A percentile compares a stretch with the other conserved stretches of the same genome.
phyloP scores from a whole-genome alignment of 2,888 invertebrate genomes.

The Pediacus dermestoides region DNA sequence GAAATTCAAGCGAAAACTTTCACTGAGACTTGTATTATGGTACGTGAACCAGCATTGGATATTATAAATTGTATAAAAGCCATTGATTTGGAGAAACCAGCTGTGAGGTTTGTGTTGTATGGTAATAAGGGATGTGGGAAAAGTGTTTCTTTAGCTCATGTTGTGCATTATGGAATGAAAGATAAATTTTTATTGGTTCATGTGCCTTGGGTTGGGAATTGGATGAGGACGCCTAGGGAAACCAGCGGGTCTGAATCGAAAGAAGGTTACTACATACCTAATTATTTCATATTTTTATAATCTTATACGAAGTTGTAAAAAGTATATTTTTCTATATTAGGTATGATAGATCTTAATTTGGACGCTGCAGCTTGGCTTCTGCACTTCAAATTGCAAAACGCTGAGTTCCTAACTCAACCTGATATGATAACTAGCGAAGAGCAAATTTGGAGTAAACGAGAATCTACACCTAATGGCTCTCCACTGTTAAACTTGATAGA shows the following conservation, averaged over 20 bases:
- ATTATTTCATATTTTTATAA: no score
- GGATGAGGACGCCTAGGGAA: conserved; percentile 74
- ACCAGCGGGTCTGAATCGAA: conserved; percentile 64
- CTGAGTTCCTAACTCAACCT: conserved; percentile 56
- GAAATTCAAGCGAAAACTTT: conserved; percentile 71
- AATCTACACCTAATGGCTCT: conserved; percentile 68
- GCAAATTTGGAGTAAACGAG: conserved; percentile 83
- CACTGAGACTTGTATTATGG: conserved; percentile 75
- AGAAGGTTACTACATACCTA: conserved; percentile 68
- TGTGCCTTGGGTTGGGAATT: conserved; percentile 78
- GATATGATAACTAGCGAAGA: conserved; percentile 64
- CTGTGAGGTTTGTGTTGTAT: conserved; percentile 79
- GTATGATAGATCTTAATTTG: conserved; percentile 83
- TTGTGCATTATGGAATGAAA: conserved; percentile 74
- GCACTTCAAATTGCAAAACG: conserved; percentile 82
- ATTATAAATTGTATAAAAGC: conserved; percentile 71
- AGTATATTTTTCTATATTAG: no score
- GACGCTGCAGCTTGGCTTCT: conserved; percentile 83
- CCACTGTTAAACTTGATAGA: conserved; percentile 71
- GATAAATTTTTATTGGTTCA: conserved; percentile 74
- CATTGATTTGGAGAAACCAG: conserved; percentile 70
- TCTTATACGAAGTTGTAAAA: no score
- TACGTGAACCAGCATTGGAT: conserved; percentile 82
- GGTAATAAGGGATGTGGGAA: conserved; percentile 82
- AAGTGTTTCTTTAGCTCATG: conserved; percentile 71